Evolutionary conservation across 2,888 invertebrate genomes (phyloP), one percentile per base, ranked within the genome.

Genomic region (Acanthopleura granulata): DNA sequence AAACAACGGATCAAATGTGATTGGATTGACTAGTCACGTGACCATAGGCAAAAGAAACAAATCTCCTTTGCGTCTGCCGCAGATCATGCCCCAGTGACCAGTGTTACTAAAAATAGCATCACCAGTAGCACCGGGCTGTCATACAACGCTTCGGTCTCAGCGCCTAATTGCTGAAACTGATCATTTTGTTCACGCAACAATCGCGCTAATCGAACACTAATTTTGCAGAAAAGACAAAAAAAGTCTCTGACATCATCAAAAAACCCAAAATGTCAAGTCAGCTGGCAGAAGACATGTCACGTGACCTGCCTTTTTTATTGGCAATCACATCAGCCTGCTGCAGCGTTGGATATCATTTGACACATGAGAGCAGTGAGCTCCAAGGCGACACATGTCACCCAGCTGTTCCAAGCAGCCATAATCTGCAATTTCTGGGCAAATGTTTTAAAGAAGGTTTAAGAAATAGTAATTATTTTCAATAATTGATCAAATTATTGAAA

Each of bases 1-100:
- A 86, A 86, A 85, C 85, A 86, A 84, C 81, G 78, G 79, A 80
- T 82, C 81, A 82, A 77, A 83, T 83, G 81, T 84, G 86, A 84
- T 84, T 85, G 85, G 84, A 81, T 85, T 85, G 81, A 82, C 80
- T 80, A 75, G 81, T 83, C 85, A 85, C 85, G 84, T 85, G 85
- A 82, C 81, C 78, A 79, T 80, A 73, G 77, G 78, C 77, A 76
- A 78, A 78, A 78, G 76, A 76, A 75, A 77, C 50, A 71, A 71
- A 40, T 49, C 71, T 49, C 71, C 71, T 71, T 49, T 49, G 40
- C 50, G 50, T 40, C 78, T 76, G 76, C 75, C 76, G 75, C 75
- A 74, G 77, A 78, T 78, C 78, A 79, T 79, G 76, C 71, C 40
- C 71, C 71, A 49, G 27, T 49, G 49, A 71, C 71, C 71, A 71